Conservation (phyloP, 2,888 invertebrate species). For the Ditula angustiorana region DNA sequence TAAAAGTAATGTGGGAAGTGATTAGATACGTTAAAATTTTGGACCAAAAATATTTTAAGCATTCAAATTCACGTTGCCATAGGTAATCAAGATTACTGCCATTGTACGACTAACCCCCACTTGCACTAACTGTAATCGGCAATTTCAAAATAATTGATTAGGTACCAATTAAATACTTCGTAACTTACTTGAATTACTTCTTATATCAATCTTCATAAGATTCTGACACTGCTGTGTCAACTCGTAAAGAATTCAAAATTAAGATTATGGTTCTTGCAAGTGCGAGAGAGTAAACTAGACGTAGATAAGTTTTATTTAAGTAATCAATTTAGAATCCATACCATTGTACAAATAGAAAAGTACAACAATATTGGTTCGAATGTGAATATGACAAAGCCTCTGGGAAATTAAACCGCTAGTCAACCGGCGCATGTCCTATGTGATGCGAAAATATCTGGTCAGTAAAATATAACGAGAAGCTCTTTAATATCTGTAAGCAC, state of each 20-base stretch:
- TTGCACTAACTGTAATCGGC: slow-evolving; percentile 32
- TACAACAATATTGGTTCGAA: slow-evolving; percentile 6
- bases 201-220: neutral
- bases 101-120: slow-evolving; percentile 42
- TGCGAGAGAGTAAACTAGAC: slow-evolving; percentile 24
- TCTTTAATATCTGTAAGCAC: slow-evolving; percentile 7
- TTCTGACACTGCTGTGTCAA: neutral
- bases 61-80: slow-evolving; percentile 84
- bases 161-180: neutral
- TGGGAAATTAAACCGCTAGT: slow-evolving; percentile 37
- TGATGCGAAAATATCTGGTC: slow-evolving; percentile 36
- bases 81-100: slow-evolving; percentile 75
- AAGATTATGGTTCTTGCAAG: slow-evolving; percentile 37
- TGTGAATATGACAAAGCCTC: slow-evolving; percentile 25
- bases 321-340: slow-evolving; percentile 7
- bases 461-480: slow-evolving; percentile 18
- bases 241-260: neutral
- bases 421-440: slow-evolving; percentile 28
- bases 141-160: neutral
- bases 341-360: slow-evolving; percentile 7
- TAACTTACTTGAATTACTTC: neutral
- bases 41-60: slow-evolving; percentile 83
- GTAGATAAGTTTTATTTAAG: slow-evolving; percentile 16
- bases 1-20: slow-evolving; percentile 65
- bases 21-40: slow-evolving; percentile 68